Base-by-base conservation (phyloP, 2,113 vertebrate species). In the Okapia johnstoni region DNA sequence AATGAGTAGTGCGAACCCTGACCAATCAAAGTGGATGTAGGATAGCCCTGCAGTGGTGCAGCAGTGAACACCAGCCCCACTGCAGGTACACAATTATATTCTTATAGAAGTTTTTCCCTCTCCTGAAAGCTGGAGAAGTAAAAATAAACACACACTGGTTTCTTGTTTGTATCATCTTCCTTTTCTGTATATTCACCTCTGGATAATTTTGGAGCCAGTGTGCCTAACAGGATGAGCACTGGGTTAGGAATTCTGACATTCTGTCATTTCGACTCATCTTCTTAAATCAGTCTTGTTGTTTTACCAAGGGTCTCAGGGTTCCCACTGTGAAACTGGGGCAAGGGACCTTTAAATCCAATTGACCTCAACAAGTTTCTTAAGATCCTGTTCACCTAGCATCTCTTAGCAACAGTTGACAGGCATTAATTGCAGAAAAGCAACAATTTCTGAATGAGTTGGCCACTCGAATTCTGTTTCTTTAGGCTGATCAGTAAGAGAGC, bases 161-260 rank as follows among this genome's bases (percentile, higher is more conserved):
- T 73, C 33, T 40, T 6, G 8, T 13, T 61, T 12, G 4, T 48
- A 2, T 40, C 0, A 2, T 25, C n/a, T 60, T 66, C 63, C 16
- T 25, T n/a, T 21, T 80, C 40, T 26, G 0, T 7, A 1, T 5
- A 1, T 33, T 36, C 55, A 23, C 36, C 57, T 70, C 33, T 33
- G 57, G 21, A 3, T 25, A 26, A 11, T 8, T 80, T n/a, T 55
- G 48, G 66, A 50, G 16, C 52, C 93, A 17, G 21, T 1, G 40
- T 11, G 52, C 30, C 33, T n/a, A 3, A 16, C 0, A 0, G 21
- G 55, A 46, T 15, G 55, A 36, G 13, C 0, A 0, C 3, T 8
- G 3, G 28, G 23, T 11, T 8, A 33, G 58, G 89, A 33, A 58
- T 28, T 40, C 86, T 16, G 28, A 6, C 21, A 0, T 19, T 2